Evolutionary conservation across 2,797 vertebrate species (phyloP).

Genomic region (Sciaenops ocellatus): DNA sequence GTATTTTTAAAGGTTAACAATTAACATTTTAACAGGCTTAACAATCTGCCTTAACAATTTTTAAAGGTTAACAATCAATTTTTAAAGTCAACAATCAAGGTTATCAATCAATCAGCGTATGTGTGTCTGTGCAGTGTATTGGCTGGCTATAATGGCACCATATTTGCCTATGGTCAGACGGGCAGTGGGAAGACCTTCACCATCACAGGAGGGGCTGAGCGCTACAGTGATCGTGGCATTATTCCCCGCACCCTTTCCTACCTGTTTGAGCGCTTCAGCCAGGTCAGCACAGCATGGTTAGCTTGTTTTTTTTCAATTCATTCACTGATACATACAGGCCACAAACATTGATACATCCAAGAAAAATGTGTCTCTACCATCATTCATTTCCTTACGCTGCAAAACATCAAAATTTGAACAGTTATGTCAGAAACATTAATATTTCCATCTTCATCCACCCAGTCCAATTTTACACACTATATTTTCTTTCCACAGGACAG

Average conservation of each 20-base stretch:
- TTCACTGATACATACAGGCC: not conserved
- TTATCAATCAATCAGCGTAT: constrained; percentile 7
- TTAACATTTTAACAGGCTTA: no score
- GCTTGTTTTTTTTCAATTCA: not conserved
- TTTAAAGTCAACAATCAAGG: not conserved
- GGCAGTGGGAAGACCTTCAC: constrained; percentile 98
- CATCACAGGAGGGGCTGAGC: constrained; percentile 94
- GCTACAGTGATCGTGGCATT: constrained; percentile 92
- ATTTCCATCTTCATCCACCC: not conserved
- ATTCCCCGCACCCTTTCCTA: constrained; percentile 95
- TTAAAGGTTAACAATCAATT: not conserved
- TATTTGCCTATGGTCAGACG: constrained; percentile 98
- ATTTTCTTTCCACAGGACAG: constrained; percentile 85
- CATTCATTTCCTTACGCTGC: not conserved
- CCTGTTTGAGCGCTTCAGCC: constrained; percentile 89
- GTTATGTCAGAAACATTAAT: not conserved
- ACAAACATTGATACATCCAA: not conserved
- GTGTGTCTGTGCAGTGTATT: constrained; percentile 85
- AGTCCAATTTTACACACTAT: constrained; percentile 1
- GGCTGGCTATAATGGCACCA: constrained; percentile 94
- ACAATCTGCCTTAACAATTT: no score
- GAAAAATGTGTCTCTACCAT: not conserved
- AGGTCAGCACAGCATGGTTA: constrained; percentile 71
- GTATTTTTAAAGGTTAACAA: constrained; percentile 1
- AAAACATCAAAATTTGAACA: not conserved